Percentiles rank a stretch among this genome's conserved stretches.
These are phyloP conservation scores for Euzophera pinguis DNA, from an alignment of 2,888 invertebrate species.

Conservation along the genomic window DNA sequence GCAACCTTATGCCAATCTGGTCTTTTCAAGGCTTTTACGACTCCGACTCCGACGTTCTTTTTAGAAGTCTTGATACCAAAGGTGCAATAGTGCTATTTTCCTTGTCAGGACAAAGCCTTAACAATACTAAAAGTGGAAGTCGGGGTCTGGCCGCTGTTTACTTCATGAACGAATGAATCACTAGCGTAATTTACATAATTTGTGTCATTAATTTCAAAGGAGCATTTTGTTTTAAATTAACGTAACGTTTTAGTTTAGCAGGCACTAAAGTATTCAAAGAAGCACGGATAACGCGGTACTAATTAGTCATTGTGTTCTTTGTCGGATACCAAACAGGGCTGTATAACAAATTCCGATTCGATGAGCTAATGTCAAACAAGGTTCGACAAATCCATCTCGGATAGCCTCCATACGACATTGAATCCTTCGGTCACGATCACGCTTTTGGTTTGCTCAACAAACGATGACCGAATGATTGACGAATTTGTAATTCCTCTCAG, in stretches of 20 bases:
- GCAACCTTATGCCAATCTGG: too few species aligned
- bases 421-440: conserved; percentile 32
- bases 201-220: not conserved
- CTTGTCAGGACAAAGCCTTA: not conserved
- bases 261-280: not conserved
- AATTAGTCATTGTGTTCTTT: conserved; percentile 10
- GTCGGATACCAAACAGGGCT: conserved; percentile 28
- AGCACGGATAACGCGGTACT: not conserved
- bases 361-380: conserved; percentile 42
- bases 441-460: conserved; percentile 7
- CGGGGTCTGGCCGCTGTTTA: not conserved
- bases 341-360: conserved; percentile 35
- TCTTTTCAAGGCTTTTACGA: too few species aligned
- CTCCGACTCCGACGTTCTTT: too few species aligned
- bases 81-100: too few species aligned
- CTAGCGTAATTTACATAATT: not conserved
- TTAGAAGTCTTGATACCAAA: too few species aligned
- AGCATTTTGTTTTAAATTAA: not conserved
- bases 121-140: not conserved
- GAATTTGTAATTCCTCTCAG: not conserved
- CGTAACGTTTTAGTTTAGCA: not conserved
- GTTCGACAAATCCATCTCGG: conserved; percentile 17
- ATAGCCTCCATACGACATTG: conserved; percentile 25
- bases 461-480: conserved; percentile 7
- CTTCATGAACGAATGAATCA: not conserved